phyloP scores from a whole-genome alignment of 1,140 invertebrate genomes.

The Drosophila simulans region DNA sequence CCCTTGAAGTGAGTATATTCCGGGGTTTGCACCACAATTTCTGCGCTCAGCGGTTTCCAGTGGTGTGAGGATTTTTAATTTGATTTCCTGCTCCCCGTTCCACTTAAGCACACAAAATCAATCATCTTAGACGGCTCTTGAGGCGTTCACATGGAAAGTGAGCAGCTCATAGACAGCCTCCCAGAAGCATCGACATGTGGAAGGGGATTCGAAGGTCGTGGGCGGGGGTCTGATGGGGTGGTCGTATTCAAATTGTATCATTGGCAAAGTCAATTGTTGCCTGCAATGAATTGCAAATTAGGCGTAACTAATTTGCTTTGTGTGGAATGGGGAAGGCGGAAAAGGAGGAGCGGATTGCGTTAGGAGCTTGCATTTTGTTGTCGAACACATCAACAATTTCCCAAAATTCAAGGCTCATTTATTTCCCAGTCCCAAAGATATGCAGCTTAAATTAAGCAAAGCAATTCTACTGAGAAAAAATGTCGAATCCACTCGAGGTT shows the following conservation, averaged over 20 bases:
- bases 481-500: conserved; percentile 25
- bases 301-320: conserved; percentile 78
- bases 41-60: not conserved
- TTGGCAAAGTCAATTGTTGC: conserved; percentile 66
- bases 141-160: conserved; percentile 46
- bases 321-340: conserved; percentile 18
- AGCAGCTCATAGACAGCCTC: conserved; percentile 35
- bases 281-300: conserved; percentile 74
- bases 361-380: conserved; percentile 34
- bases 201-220: not conserved
- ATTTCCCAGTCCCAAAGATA: conserved; percentile 24
- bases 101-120: conserved; percentile 37
- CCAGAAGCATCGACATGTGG: conserved; percentile 19
- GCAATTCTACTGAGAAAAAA: conserved; percentile 5
- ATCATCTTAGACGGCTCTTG: conserved; percentile 45
- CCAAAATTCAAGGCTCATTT: conserved; percentile 65
- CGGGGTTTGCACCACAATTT: not conserved
- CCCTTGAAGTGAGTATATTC: not conserved
- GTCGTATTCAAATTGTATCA: conserved; percentile 65
- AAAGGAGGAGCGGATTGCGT: conserved; percentile 12
- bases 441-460: conserved; percentile 18
- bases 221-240: conserved; percentile 7
- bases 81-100: conserved; percentile 27
- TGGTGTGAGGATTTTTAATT: conserved; percentile 54
- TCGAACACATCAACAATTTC: conserved; percentile 37